Evolutionary conservation across 2,113 vertebrate species (phyloP).

Genomic region (Paradoxurus hermaphroditus): DNA sequence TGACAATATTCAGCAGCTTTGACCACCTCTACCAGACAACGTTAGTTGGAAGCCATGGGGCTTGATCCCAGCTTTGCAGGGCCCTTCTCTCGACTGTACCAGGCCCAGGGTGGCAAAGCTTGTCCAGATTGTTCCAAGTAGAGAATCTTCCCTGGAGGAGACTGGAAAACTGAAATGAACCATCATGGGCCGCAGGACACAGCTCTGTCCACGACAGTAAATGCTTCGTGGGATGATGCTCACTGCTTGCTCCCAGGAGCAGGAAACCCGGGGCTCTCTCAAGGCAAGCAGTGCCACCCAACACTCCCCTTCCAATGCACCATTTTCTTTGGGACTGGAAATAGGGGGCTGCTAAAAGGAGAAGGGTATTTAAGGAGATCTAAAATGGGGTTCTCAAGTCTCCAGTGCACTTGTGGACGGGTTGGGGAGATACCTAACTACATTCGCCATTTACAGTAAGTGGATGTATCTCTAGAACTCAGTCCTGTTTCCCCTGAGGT

Average conservation of each 20-base stretch:
- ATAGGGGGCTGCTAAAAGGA: not conserved
- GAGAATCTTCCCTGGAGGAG: not conserved
- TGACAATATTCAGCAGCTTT: not conserved
- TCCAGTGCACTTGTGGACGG: not conserved
- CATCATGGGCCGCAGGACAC: too few relatives aligned
- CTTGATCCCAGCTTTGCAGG: not conserved
- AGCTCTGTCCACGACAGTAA: not conserved
- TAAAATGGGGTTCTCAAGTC: not conserved
- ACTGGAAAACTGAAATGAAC: too few relatives aligned
- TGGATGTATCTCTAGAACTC: not conserved
- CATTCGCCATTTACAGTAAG: not conserved
- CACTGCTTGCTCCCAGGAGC: not conserved
- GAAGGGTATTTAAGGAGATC: not conserved
- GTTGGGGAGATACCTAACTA: not conserved
- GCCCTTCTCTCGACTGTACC: not conserved
- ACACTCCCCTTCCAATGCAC: not conserved
- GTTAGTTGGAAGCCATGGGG: not conserved
- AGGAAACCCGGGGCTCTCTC: not conserved
- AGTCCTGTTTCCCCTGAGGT: not conserved
- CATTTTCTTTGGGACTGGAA: not conserved
- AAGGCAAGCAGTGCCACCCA: not conserved
- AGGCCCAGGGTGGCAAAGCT: not conserved
- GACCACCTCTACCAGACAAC: too few relatives aligned
- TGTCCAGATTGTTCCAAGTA: not conserved
- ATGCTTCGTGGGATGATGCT: rapidly evolving